phyloP scores from a whole-genome alignment of 2,797 vertebrate species.

The Eurystomus glaucurus region DNA sequence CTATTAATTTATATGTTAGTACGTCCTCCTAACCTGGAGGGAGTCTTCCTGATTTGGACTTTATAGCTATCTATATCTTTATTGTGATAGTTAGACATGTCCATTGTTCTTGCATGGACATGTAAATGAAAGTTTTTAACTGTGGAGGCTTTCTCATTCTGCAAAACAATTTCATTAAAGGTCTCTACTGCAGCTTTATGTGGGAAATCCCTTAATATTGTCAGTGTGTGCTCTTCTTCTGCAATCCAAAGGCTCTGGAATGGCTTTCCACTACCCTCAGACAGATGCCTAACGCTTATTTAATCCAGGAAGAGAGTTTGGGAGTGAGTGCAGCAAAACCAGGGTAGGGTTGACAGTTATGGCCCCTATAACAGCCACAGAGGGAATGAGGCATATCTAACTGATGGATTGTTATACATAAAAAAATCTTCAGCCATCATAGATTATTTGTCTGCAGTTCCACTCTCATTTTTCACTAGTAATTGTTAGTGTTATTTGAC shows the following conservation, averaged over 20 bases:
- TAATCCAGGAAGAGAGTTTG: background rate
- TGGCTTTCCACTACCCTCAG: background rate
- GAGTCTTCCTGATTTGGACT: background rate
- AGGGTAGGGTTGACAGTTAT: conserved; percentile 29
- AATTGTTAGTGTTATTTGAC: conserved; percentile 71
- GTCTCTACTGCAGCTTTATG: background rate
- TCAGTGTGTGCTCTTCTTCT: background rate
- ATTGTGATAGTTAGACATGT: background rate
- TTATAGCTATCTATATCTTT: background rate
- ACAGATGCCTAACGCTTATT: background rate
- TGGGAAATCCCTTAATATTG: background rate
- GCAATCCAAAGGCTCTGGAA: background rate
- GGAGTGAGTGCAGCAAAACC: conserved; percentile 8
- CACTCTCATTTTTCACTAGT: conserved; percentile 65
- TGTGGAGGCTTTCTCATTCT: background rate
- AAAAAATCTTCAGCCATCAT: conserved; percentile 61
- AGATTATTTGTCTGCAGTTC: conserved; percentile 72
- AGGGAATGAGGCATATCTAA: conserved; percentile 55
- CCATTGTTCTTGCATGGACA: background rate
- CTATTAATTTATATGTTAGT: background rate
- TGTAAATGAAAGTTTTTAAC: background rate
- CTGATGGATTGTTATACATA: conserved; percentile 56
- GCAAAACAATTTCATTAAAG: background rate
- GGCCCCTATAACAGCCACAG: conserved; percentile 7
- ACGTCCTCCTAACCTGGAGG: background rate